Percentiles rank a stretch among this genome's conserved stretches.
These are phyloP conservation scores for Phenacoccus solenopsis DNA, from an alignment of 1,140 invertebrate genomes.

Conservation along the genomic window DNA sequence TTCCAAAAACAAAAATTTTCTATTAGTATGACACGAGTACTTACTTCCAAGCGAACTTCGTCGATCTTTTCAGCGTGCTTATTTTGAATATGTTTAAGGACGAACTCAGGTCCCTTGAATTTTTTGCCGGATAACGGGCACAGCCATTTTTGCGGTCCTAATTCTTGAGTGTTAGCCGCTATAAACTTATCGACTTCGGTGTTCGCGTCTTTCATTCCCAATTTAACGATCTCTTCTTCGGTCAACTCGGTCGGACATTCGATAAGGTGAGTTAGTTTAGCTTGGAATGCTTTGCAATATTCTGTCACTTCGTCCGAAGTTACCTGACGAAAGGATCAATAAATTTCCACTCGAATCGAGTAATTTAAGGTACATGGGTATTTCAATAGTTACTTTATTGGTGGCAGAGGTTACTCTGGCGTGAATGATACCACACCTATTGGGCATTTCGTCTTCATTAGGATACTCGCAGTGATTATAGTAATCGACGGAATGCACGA, in stretches of 20 bases:
- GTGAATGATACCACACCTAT: slow-evolving; percentile 96
- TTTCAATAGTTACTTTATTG: slow-evolving; percentile 46
- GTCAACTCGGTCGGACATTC: slow-evolving; percentile 51
- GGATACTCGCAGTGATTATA: slow-evolving; percentile 99
- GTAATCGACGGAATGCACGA: slow-evolving; percentile 98
- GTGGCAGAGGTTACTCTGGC: slow-evolving; percentile 74
- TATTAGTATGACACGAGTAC: background rate
- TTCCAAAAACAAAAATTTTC: background rate
- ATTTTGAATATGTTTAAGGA: slow-evolving; percentile 96
- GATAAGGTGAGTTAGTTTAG: slow-evolving; percentile 78
- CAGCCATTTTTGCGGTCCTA: slow-evolving; percentile 95
- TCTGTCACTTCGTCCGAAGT: slow-evolving; percentile 55
- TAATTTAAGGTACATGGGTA: background rate
- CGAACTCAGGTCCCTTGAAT: slow-evolving; percentile 98
- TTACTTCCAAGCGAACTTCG: slow-evolving; percentile 82
- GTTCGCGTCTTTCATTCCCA: slow-evolving; percentile 78
- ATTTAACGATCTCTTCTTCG: slow-evolving; percentile 68
- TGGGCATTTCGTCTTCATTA: slow-evolving; percentile 99
- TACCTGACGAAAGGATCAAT: slow-evolving; percentile 35
- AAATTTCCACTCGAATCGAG: background rate
- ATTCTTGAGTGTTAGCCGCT: slow-evolving; percentile 83
- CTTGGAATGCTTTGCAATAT: slow-evolving; percentile 66
- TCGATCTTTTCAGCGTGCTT: slow-evolving; percentile 95
- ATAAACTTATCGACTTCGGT: slow-evolving; percentile 91
- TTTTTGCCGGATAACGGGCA: slow-evolving; percentile 98